phyloP scores from a whole-genome alignment of 2,797 vertebrate genomes.

The Carduelis carduelis region DNA sequence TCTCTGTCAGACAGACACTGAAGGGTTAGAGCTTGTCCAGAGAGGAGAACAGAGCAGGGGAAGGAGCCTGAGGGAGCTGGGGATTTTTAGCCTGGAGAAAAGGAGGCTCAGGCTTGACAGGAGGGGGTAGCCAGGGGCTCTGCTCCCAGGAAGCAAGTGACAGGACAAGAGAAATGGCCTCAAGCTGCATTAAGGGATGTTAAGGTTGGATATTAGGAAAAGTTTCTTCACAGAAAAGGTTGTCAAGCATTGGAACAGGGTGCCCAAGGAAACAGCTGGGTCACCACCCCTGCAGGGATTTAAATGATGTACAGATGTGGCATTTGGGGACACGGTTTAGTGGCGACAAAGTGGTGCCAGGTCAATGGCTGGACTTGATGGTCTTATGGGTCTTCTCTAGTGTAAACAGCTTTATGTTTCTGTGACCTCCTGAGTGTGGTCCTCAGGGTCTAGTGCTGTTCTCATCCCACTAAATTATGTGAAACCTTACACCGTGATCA shows the following conservation, averaged over 20 bases:
- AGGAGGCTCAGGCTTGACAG: not conserved
- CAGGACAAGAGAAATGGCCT: not conserved
- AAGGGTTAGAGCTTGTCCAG: not conserved
- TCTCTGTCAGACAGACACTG: not conserved
- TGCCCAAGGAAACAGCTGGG: not conserved
- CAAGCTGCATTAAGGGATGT: not conserved
- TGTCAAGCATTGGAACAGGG: not conserved
- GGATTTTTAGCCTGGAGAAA: not conserved
- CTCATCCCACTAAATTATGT: not conserved
- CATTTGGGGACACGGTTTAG: not conserved
- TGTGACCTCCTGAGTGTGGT: not conserved
- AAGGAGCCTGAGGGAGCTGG: not conserved
- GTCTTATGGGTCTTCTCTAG: not conserved
- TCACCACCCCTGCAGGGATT: not conserved
- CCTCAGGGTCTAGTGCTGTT: not conserved
- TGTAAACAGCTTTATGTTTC: not conserved
- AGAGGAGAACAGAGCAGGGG: not conserved
- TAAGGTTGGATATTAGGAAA: not conserved
- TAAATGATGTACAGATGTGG: not conserved
- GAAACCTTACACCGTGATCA: not conserved
- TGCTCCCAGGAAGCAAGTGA: not conserved
- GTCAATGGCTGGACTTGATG: not conserved
- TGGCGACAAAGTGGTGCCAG: not conserved
- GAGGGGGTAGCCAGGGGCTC: rapidly evolving
- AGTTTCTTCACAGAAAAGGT: not conserved